Conservation (phyloP, 2,888 invertebrate species). For the Exocentrus adspersus region DNA sequence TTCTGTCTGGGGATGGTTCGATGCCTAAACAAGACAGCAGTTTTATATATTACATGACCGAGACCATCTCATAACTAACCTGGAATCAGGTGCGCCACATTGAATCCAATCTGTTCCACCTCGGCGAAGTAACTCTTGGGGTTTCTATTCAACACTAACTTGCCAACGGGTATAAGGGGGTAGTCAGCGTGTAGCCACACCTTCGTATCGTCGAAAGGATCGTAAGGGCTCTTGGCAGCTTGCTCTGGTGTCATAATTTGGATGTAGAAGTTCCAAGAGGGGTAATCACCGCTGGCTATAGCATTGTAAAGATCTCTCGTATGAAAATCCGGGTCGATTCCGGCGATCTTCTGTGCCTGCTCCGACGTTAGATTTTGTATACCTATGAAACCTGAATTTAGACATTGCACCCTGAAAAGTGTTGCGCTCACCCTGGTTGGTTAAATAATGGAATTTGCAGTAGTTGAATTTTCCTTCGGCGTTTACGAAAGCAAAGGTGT, state of each 20-base stretch:
- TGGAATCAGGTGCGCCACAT: conserved; percentile 88
- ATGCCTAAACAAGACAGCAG: conserved; percentile 72
- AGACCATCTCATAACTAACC: conserved; percentile 42
- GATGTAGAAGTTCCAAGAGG: conserved; percentile 84
- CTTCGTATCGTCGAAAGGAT: conserved; percentile 95
- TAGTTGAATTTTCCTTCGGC: conserved; percentile 75
- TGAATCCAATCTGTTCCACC: conserved; percentile 92
- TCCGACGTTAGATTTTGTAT: conserved; percentile 69
- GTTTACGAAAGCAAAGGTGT: conserved; percentile 92
- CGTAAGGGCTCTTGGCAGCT: conserved; percentile 80
- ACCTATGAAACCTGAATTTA: background rate
- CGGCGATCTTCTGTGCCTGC: conserved; percentile 75
- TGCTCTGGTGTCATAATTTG: conserved; percentile 90
- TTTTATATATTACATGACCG: no score
- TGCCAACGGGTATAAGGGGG: conserved; percentile 90
- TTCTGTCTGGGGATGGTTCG: conserved; percentile 92
- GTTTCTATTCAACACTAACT: conserved; percentile 85
- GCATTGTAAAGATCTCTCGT: conserved; percentile 91
- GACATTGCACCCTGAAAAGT: no score
- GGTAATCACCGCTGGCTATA: conserved; percentile 78
- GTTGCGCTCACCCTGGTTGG: conserved; percentile 76
- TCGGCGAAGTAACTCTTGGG: conserved; percentile 94
- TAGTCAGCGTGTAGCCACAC: conserved; percentile 90
- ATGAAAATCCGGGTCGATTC: conserved; percentile 87
- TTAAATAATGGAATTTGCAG: conserved; percentile 93